phyloP scores from a whole-genome alignment of 1,140 invertebrate genomes.

The Macrobrachium rosenbergii region DNA sequence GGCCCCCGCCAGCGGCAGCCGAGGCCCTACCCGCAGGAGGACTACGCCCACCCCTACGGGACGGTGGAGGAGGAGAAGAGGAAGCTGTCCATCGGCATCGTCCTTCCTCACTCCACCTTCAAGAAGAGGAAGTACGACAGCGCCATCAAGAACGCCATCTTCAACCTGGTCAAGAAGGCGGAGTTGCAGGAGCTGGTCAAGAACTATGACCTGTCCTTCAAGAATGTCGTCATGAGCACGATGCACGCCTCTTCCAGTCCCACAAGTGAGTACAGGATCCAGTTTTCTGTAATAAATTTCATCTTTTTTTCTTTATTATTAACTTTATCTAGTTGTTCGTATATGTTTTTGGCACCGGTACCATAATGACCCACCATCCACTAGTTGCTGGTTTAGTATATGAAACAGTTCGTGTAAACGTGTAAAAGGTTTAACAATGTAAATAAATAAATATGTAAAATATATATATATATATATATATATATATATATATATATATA shows the following conservation, averaged over 20 bases:
- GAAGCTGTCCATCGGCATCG: slow-evolving; percentile 37
- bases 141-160: slow-evolving; percentile 29
- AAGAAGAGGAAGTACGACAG: slow-evolving; percentile 28
- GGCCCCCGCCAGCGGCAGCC: background rate
- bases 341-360: background rate
- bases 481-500: background rate
- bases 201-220: slow-evolving; percentile 34
- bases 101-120: slow-evolving; percentile 41
- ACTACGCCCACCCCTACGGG: background rate
- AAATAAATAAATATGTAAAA: no score
- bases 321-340: background rate
- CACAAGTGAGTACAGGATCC: slow-evolving; percentile 32
- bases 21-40: slow-evolving; percentile 9
- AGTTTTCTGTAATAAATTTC: background rate
- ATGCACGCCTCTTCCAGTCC: slow-evolving; percentile 41
- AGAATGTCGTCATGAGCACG: slow-evolving; percentile 32
- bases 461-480: no score
- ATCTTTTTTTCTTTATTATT: background rate
- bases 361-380: no score
- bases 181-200: slow-evolving; percentile 12
- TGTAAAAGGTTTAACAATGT: no score
- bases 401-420: background rate
- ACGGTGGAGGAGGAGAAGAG: slow-evolving; percentile 14
- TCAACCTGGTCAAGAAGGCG: slow-evolving; percentile 10
- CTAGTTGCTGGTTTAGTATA: no score